Base-by-base conservation (phyloP, 2,888 invertebrate genomes). In the Myathropa florea region DNA sequence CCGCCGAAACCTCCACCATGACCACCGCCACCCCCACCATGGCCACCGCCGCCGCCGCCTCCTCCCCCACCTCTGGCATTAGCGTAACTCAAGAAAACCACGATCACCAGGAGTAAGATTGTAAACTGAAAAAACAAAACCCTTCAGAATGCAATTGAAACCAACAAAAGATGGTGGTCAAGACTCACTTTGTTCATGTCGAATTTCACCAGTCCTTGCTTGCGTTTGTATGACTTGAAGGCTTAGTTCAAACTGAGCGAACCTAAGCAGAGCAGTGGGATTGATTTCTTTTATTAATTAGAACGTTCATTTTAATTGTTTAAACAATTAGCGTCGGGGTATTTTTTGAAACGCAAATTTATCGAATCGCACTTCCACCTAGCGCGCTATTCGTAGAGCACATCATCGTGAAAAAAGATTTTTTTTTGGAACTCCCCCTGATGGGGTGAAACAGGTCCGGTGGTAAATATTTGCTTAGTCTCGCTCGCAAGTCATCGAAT, bases 111-210 rank as follows among this genome's bases (percentile, higher is more conserved):
- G 0, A 68, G 14, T 0, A 78, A 14, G 4, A 73, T 10, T 12
- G 68, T 12, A 18, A 60, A 63, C 83, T 83, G 21, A 39, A 68
- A 21, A 24, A 10, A 68, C 1, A 61, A 24, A 7, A 24, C 0
- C 3, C 6, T 55, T 63, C 10, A 33, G 6, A 18, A 24, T 67
- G 18, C 10, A 14, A 30, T 53, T n/a, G 24, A 46, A 68, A 55
- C 4, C n/a, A n/a, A 18, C n/a, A 3, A 57, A 24, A 21, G 30
- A 12, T 1, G n/a, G 1, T 7, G 18, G 1, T 10, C 3, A 21
- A 21, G 53, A 14, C 73, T 64, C n/a, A 84, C 83, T 64, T 33
- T 75, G 10, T 75, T 75, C 80, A 80, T 84, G 14, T 26, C n/a
- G 10, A 10, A 39, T 78, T 60, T 9, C 18, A 39, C 26, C 33